Evolutionary conservation across 2,797 vertebrate species (phyloP), one percentile per base, ranked within the genome.

Genomic region (Tapera naevia): DNA sequence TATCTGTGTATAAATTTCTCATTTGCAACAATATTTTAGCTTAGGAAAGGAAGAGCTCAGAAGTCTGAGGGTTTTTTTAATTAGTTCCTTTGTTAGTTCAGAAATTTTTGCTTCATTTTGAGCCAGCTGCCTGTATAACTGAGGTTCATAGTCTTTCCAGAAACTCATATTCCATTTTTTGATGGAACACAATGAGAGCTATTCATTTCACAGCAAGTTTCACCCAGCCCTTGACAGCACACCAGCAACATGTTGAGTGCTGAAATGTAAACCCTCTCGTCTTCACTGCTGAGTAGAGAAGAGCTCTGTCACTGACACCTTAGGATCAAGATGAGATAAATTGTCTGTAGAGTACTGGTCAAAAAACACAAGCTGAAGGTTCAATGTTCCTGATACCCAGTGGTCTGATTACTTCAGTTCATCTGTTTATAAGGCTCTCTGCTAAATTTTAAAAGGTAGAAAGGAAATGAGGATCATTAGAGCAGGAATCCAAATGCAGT

Each of bases 1-100:
- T 91, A 81, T 86, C 85, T 56, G 13, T 65, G 41, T 39, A 89
- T 95, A 75, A 93, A 92, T 91, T 66, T 96, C 96, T 93, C 84
- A 95, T 95, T 85, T 92, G 71, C 61, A 85, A 92, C 86, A 92
- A 67, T 57, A 91, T 57, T 92, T 94, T 56, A 78, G 76, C 84
- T 85, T 92, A 91, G 48, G 43, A 37, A 85, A 81, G 48, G 58
- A 74, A 85, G 35, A 78, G 41, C 64, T 80, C 67, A 32, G 60
- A 78, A 80, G 48, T 71, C 79, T 80, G 71, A 75, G 61, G 17
- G 8, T 0, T 13, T 91, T 73, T 57, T 80, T 92, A 72, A 88
- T 94, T 80, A 83, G 41, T 46, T 89, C n/a, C 65, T 86, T 69
- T 30, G 1, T 89, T 89, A 71, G 37, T 71, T 88, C 45, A 86